Conservation (phyloP, 2,797 vertebrate genomes). For the Nasua narica region DNA sequence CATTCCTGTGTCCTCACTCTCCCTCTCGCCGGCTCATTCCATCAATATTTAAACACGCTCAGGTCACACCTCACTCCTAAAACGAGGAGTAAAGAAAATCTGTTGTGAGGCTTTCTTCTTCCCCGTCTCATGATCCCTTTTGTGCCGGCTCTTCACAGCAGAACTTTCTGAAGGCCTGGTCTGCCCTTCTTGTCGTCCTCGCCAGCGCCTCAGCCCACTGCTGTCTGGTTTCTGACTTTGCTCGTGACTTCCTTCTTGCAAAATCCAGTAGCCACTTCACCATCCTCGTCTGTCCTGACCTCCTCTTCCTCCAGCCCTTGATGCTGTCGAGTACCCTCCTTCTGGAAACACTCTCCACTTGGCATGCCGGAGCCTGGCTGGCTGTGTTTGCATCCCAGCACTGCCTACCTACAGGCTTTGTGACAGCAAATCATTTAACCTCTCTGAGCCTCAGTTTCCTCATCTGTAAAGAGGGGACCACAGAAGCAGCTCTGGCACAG, state of each 20-base stretch:
- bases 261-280: background rate
- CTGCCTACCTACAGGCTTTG: background rate
- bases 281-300: background rate
- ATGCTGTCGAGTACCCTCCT: background rate
- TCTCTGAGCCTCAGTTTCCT: background rate
- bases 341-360: background rate
- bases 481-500: background rate
- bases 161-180: background rate
- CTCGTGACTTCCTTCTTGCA: constrained; percentile 6
- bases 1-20: background rate
- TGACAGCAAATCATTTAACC: background rate
- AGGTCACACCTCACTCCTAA: background rate
- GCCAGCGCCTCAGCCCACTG: background rate
- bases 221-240: background rate
- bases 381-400: background rate
- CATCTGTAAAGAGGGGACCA: background rate
- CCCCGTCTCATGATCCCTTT: background rate
- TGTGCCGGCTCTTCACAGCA: background rate
- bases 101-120: background rate
- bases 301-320: background rate
- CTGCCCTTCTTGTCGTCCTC: background rate
- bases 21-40: background rate
- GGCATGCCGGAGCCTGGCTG: too few relatives aligned
- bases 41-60: background rate
- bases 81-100: background rate